Base-by-base conservation (phyloP, 2,797 vertebrate species). In the Bradypus variegatus region DNA sequence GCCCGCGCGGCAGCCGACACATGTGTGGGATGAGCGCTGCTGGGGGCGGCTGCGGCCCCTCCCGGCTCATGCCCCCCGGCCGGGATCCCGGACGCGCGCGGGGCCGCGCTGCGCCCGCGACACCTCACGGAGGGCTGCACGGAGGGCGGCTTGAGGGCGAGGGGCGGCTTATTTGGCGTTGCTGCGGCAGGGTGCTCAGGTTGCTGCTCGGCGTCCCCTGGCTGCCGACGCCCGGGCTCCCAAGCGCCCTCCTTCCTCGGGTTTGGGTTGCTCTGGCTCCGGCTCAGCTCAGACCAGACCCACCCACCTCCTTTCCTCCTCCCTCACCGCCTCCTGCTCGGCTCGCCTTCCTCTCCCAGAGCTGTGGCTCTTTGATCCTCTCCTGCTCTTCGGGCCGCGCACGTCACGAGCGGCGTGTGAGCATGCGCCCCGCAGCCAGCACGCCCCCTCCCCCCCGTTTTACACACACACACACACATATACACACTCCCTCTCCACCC, bases 351-450 rank as follows among this genome's bases (percentile, higher is more conserved):
- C 92, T 82, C 95, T 67, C 82, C 55, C 60, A 95, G 96, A 86
- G 93, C 96, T 97, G 97, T 11, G 83, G 36, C n/a, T 48, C 92
- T 90, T 88, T 88, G 92, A 88, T 88, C 84, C 72, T 76, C 60
- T 53, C 41, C 53, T 69, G 94, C 50, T 75, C 12, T 96, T 94
- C 97, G 97, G 88, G 95, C 92, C 73, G 77, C 76, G 78, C 96
- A 97, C 98, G 98, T 98, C 98, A 98, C 95, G 65, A 50, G 84
- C 83, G 53, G 81, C 60, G 91, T 93, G 75, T 31, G 96, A 97
- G 98, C 98, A 97, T 97, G 98, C 98, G 98, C 97, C 92, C 79
- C 67, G 53, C 67, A 31, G 38, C 65, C 83, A 27, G 18, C 67
- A 70, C 65, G 67, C 83, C 67, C 29, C 48, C 83, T 72, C 83